phyloP scores from a whole-genome alignment of 2,888 invertebrate species.

The Lasioglossum villosulum region DNA sequence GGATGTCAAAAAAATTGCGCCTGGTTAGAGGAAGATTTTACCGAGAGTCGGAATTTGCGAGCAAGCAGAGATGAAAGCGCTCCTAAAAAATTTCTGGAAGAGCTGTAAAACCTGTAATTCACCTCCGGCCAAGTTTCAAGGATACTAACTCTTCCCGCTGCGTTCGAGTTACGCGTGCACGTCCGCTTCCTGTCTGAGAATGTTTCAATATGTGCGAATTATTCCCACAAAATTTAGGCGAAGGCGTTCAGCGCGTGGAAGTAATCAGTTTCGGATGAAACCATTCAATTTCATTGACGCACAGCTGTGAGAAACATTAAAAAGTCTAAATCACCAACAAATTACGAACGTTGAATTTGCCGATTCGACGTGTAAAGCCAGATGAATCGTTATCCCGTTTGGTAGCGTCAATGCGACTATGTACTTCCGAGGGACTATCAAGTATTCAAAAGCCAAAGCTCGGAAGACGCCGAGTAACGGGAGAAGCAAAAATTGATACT shows the following conservation, averaged over 20 bases:
- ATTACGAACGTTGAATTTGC: neutral
- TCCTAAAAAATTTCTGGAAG: neutral
- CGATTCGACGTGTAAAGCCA: neutral
- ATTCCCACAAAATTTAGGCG: no score
- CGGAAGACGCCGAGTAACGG: neutral
- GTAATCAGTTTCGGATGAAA: no score
- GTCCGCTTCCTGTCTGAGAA: no score
- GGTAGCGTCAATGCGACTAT: no score
- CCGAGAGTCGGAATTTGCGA: neutral
- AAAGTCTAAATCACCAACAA: no score
- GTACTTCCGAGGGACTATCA: no score
- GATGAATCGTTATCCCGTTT: neutral
- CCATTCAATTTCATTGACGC: no score
- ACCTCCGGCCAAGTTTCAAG: neutral
- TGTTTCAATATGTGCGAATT: no score
- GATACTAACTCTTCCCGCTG: neutral
- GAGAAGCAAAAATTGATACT: neutral
- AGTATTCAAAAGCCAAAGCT: neutral
- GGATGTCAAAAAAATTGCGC: conserved; percentile 28
- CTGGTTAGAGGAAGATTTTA: conserved; percentile 2
- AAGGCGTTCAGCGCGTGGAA: no score
- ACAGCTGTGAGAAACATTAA: no score
- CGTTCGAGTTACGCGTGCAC: neutral
- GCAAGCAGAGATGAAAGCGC: neutral
- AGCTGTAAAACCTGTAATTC: conserved; percentile 1